A percentile compares a stretch with the other conserved stretches of the same genome.
Evolutionary conservation across 2,888 invertebrate genomes (phyloP).

Genomic region (Theodoxus fluviatilis): DNA sequence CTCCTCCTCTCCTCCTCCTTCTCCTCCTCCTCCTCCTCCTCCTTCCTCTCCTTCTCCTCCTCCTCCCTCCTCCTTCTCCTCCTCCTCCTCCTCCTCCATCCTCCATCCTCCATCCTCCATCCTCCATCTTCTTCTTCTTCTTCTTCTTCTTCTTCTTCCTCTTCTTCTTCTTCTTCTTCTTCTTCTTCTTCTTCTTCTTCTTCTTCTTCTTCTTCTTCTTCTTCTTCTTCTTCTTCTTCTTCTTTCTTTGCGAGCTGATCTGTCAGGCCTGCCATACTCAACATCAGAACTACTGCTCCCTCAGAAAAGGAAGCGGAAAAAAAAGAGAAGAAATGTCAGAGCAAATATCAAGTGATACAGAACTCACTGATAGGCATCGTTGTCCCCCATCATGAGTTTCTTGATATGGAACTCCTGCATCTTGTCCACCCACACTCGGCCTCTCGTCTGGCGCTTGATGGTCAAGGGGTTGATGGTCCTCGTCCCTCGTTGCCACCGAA

Average conservation of each 20-base stretch:
- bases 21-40: background rate
- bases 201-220: slow-evolving; percentile 12
- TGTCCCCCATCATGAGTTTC: slow-evolving; percentile 69
- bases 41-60: background rate
- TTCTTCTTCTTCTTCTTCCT: slow-evolving; percentile 6
- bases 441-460: slow-evolving; percentile 68
- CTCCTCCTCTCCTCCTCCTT: background rate
- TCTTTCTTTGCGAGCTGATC: no score
- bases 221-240: background rate
- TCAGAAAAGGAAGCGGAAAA: background rate
- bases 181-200: slow-evolving; percentile 24
- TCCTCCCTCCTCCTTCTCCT: background rate
- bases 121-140: background rate
- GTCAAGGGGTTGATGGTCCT: slow-evolving; percentile 67
- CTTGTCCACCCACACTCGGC: slow-evolving; percentile 71
- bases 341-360: background rate
- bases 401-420: slow-evolving; percentile 71
- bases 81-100: background rate
- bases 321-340: background rate
- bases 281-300: no score
- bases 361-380: slow-evolving; percentile 51
- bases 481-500: slow-evolving; percentile 57
- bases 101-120: background rate
- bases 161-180: slow-evolving; percentile 1
- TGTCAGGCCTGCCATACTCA: no score